A percentile compares a stretch with the other conserved stretches of the same genome.
These are phyloP conservation scores for Pygoscelis antarcticus DNA, from an alignment of 2,113 vertebrate species.

Conservation along the genomic window DNA sequence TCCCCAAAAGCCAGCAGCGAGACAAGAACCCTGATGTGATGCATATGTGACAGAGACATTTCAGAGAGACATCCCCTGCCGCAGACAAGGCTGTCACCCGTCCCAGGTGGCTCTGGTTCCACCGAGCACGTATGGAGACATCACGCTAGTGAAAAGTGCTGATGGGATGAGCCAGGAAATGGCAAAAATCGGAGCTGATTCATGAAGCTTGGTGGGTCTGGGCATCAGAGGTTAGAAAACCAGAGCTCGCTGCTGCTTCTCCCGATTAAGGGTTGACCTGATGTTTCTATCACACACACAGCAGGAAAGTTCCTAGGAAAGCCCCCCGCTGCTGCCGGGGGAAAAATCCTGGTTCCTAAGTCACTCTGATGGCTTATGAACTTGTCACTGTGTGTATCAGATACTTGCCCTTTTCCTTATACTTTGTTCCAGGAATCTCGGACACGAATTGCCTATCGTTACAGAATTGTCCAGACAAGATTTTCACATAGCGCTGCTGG, in stretches of 20 bases:
- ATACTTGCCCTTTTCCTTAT: neutral
- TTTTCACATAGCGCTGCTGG: neutral
- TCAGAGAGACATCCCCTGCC: neutral
- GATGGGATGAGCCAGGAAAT: neutral
- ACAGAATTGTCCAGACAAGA: neutral
- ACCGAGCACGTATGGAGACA: rapidly evolving
- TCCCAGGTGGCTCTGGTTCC: neutral
- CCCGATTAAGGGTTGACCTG: neutral
- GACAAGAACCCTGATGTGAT: rapidly evolving
- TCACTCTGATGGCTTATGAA: neutral
- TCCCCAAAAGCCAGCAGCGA: neutral
- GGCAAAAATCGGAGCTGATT: neutral
- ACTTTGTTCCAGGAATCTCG: neutral
- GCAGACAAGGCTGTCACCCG: neutral
- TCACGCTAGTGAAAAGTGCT: neutral
- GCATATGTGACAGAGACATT: neutral
- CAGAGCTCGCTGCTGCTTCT: neutral
- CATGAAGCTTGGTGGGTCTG: neutral
- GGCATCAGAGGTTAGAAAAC: neutral
- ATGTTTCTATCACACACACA: neutral
- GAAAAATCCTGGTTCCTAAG: neutral
- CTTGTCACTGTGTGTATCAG: neutral
- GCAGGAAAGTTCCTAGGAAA: neutral
- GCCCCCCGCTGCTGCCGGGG: neutral
- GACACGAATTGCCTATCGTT: neutral